These are phyloP conservation scores for Blera fallax DNA, from an alignment of 2,888 invertebrate species.

Conservation along the genomic window DNA sequence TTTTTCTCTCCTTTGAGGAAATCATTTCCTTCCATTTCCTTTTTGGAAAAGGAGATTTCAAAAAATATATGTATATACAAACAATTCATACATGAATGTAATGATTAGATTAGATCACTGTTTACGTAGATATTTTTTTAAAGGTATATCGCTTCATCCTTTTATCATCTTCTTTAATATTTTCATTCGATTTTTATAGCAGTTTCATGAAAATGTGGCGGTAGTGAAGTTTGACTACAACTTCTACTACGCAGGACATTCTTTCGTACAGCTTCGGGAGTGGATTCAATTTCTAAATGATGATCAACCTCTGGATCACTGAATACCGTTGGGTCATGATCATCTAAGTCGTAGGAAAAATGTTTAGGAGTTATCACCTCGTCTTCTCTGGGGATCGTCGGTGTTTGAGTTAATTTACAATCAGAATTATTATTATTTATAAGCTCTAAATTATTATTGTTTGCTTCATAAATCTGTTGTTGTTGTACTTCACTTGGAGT, in stretches of 20 bases:
- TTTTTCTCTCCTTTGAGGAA: neutral
- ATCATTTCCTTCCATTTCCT: no score
- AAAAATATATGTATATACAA: neutral
- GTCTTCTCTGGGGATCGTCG: constrained; percentile 2
- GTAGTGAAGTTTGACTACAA: constrained; percentile 9
- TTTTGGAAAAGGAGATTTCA: neutral
- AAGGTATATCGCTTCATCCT: constrained; percentile 26
- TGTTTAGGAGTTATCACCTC: neutral
- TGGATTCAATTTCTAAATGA: constrained; percentile 63
- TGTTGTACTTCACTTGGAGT: constrained; percentile 72
- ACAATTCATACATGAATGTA: neutral
- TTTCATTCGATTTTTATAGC: constrained; percentile 45
- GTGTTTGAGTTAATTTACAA: constrained; percentile 41
- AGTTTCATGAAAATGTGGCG: constrained; percentile 9
- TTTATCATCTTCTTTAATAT: no score
- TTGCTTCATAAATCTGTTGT: constrained; percentile 34
- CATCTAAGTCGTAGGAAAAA: constrained; percentile 66
- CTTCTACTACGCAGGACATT: constrained; percentile 45
- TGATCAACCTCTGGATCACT: constrained; percentile 78
- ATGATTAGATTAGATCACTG: constrained; percentile 47
- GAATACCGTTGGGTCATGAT: constrained; percentile 75
- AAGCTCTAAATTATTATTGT: constrained; percentile 43
- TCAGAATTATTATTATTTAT: constrained; percentile 42
- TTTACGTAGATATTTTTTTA: constrained; percentile 22
- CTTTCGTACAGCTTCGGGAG: constrained; percentile 38